Base-by-base conservation (phyloP, 2,888 invertebrate genomes). In the Spisula subtruncata region DNA sequence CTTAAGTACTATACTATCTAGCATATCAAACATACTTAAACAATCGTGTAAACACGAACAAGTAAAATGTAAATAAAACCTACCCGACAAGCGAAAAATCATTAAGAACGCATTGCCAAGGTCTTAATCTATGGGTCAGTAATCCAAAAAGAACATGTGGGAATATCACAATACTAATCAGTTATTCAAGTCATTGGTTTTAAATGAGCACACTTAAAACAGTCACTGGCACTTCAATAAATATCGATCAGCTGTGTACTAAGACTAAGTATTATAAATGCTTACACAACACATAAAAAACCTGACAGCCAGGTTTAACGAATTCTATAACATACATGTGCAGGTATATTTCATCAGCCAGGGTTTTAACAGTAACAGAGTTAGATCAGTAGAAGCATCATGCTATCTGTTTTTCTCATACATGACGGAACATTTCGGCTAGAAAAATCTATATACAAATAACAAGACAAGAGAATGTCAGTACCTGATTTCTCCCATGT, bases 161-260 rank as follows among this genome's bases (percentile, higher is more conserved):
- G n/a, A 66, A 66, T 0, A 29, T 18, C 75, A 75, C 75, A 75
- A 35, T 75, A 18, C 32, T 32, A 75, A 75, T 75, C 75, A 75
- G 75, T 75, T 75, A 81, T 81, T 81, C 81, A 86, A 60, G 32
- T 81, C 81, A 86, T 51, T 85, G 80, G 51, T 80, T 85, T 85
- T 85, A 85, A 85, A 85, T 86, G 86, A 81, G 56, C 86, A 81
- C 66, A 48, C 81, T 56, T 80, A 20, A n/a, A 60, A 66, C n/a
- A 48, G 81, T 85, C 41, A 41, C 41, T 2, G 85, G 60, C 86
- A 86, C 35, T 60, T 66, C 85, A 56, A 80, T 85, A 81, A 83
- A 25, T 83, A 83, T 83, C 60, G 83, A 83, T 83, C 56, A 10
- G 25, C 5, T 66, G 60, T 66, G n/a, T 5, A 41, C 41, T 41